These are phyloP conservation scores for Limnothrissa miodon DNA, from an alignment of 2,113 vertebrate genomes.

Conservation along the genomic window DNA sequence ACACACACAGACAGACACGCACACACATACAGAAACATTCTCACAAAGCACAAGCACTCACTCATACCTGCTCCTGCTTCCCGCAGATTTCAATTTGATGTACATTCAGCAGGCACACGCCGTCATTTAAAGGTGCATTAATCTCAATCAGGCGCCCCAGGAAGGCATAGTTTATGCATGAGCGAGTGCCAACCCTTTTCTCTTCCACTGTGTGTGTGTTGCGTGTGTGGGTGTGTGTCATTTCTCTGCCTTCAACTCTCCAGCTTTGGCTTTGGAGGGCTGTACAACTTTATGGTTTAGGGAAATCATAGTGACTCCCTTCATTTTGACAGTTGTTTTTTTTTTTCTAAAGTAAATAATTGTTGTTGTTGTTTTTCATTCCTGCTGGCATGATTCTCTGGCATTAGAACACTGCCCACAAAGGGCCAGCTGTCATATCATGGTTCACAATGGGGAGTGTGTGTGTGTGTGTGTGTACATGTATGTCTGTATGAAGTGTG, in stretches of 20 bases:
- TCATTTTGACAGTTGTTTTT: neutral
- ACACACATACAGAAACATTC: neutral
- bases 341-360: neutral
- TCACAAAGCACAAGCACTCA: neutral
- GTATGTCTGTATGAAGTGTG: neutral
- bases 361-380: neutral
- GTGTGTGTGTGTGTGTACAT: neutral
- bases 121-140: neutral
- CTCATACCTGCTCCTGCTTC: neutral
- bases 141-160: neutral
- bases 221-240: neutral
- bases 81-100: conserved; percentile 11
- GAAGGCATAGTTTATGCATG: conserved; percentile 10
- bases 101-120: neutral
- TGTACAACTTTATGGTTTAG: conserved; percentile 10
- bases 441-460: neutral
- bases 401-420: neutral
- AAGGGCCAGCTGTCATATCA: neutral
- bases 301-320: neutral
- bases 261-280: neutral
- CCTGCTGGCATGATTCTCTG: neutral
- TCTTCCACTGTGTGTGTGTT: too few relatives aligned
- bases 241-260: neutral
- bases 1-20: neutral
- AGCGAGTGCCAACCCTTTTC: neutral